Percentiles rank a stretch among this genome's conserved stretches.
These are phyloP conservation scores for Spermophilus dauricus DNA, from an alignment of 2,113 vertebrate genomes.

Conservation along the genomic window DNA sequence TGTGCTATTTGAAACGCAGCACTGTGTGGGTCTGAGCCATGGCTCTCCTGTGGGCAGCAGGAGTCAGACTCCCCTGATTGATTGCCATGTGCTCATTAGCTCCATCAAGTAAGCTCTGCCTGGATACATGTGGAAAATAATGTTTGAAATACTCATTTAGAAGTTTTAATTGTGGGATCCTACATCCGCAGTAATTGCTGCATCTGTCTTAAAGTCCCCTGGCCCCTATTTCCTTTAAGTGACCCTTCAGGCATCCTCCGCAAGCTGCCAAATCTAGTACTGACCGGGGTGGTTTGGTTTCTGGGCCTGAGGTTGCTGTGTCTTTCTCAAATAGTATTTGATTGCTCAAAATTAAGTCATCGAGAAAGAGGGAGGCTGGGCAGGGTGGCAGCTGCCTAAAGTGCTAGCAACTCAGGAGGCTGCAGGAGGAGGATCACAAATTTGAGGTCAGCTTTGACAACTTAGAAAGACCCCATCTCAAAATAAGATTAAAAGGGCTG, in stretches of 20 bases:
- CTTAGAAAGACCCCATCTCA: no score
- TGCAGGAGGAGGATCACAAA: no score
- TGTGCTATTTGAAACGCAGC: not conserved
- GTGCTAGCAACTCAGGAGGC: no score
- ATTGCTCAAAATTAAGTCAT: not conserved
- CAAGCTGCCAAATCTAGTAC: not conserved
- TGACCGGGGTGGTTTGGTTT: not conserved
- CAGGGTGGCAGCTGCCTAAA: no score
- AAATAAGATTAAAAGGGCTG: no score
- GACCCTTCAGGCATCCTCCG: not conserved
- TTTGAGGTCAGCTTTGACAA: no score
- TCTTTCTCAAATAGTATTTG: not conserved
- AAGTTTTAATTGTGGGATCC: not conserved
- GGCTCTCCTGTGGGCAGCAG: not conserved
- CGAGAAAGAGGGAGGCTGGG: not conserved
- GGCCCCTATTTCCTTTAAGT: accelerated
- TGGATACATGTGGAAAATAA: not conserved
- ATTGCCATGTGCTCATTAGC: not conserved
- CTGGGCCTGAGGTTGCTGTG: no score
- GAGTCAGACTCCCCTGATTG: not conserved
- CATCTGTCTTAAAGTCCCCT: not conserved
- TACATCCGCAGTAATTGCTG: not conserved
- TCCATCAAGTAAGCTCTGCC: not conserved
- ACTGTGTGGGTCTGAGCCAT: no score
- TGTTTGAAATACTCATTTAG: not conserved